Conservation (phyloP, 2,113 vertebrate genomes). For the Sula dactylatra region DNA sequence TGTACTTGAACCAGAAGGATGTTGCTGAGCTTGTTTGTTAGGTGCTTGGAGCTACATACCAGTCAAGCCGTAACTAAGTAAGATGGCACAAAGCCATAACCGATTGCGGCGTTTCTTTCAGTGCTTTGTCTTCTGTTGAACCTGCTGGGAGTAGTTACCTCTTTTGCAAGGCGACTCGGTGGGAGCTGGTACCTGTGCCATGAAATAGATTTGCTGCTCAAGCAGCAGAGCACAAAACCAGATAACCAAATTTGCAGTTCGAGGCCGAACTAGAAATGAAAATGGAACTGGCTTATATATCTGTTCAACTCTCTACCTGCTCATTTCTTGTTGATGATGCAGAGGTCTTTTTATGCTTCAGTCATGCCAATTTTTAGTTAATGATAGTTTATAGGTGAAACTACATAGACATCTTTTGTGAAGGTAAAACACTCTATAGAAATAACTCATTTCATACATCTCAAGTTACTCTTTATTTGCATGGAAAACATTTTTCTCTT, state of each 20-base stretch:
- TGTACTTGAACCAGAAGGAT: background rate
- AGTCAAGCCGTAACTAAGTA: background rate
- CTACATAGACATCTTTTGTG: background rate
- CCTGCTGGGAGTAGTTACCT: background rate
- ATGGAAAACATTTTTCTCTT: background rate
- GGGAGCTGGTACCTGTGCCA: background rate
- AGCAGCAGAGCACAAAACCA: background rate
- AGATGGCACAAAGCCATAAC: background rate
- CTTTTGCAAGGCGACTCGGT: background rate
- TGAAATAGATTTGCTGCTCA: background rate
- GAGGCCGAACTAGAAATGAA: background rate
- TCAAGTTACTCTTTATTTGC: constrained; percentile 42
- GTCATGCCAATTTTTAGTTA: background rate
- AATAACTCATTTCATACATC: background rate
- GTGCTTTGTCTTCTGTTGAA: background rate
- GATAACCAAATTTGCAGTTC: background rate
- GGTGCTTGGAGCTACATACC: background rate
- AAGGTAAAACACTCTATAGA: background rate
- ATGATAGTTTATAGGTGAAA: background rate
- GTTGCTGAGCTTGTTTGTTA: background rate
- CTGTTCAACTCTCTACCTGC: background rate
- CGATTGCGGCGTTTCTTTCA: rapidly evolving
- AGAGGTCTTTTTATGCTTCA: background rate
- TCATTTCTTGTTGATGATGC: background rate
- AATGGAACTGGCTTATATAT: background rate